Evolutionary conservation across 2,113 vertebrate genomes (phyloP).

Genomic region (Panthera tigris): DNA sequence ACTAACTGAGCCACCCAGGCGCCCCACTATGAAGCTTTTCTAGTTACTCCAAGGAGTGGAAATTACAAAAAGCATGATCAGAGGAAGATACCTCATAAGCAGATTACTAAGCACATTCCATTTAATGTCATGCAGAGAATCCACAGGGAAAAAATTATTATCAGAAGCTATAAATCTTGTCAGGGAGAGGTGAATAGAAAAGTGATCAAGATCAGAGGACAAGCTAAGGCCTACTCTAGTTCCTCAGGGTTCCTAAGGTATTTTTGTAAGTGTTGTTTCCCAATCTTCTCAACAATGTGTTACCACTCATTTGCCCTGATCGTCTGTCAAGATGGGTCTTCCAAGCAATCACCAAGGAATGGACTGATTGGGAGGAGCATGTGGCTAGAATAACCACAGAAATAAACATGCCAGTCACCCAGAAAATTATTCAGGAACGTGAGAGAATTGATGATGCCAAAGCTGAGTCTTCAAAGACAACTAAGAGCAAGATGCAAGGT

Average conservation of each 20-base stretch:
- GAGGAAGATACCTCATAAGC: neutral
- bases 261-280: neutral
- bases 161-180: neutral
- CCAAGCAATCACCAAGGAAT: neutral
- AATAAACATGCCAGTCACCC: neutral
- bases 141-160: neutral
- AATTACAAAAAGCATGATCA: neutral
- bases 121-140: neutral
- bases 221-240: neutral
- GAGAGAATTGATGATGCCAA: neutral
- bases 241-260: neutral
- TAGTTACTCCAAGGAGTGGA: neutral
- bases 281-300: neutral
- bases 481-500: neutral
- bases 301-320: neutral
- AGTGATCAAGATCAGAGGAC: neutral
- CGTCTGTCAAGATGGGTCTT: neutral
- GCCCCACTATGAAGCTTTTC: neutral
- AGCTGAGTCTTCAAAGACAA: neutral
- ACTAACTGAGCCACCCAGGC: too few species aligned
- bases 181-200: neutral
- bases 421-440: neutral
- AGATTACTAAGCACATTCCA: neutral
- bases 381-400: neutral
- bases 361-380: neutral